Base-by-base conservation (phyloP, 2,888 invertebrate species). In the Heteromyza rotundicornis region DNA sequence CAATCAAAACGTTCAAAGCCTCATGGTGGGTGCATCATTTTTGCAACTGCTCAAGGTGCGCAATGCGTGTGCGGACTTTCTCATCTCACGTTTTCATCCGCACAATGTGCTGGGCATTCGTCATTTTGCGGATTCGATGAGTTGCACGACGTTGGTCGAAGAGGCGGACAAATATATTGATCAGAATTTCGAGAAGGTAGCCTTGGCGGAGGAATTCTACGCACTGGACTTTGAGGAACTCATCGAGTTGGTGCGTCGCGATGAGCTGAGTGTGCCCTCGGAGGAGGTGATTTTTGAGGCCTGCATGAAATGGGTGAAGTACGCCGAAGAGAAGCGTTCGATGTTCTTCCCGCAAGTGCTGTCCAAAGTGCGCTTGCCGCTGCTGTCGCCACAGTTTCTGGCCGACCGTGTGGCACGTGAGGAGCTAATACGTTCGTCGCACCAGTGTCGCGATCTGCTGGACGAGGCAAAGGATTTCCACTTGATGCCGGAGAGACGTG, bases 381-480 rank as follows among this genome's bases (percentile, higher is more conserved):
- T 95, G 47, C 84, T 95, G 2, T 89, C 91, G 2, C 93, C 94
- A 1, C 89, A 92, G 72, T 94, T 90, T 81, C 84, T 95, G 53
- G 90, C 92, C 2, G 94, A 94, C 83, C 84, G 89, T 58, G 92
- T 94, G 14, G 90, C 91, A 1, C 90, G 90, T 17, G 92, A 94
- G 79, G 90, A 90, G 69, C 83, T 92, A 2, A 89, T 94, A 65
- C 86, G 90, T 69, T 88, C 87, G 47, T 94, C 92, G 22, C 90
- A 92, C 74, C 89, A 89, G 75, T 94, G 94, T 85, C 86, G 92
- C 86, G 94, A 95, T 84, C 84, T 94, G 52, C 80, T 95, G 57
- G 95, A 95, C 80, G 95, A 94, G 82, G 95, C 95, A 1, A 88
- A 92, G 78, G 94, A 94, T 77, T 95, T 91, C 80, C 92, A 94